Evolutionary conservation across 2,888 invertebrate species (phyloP), one percentile per base, ranked within the genome.

Genomic region (Drosophila acutilabella): DNA sequence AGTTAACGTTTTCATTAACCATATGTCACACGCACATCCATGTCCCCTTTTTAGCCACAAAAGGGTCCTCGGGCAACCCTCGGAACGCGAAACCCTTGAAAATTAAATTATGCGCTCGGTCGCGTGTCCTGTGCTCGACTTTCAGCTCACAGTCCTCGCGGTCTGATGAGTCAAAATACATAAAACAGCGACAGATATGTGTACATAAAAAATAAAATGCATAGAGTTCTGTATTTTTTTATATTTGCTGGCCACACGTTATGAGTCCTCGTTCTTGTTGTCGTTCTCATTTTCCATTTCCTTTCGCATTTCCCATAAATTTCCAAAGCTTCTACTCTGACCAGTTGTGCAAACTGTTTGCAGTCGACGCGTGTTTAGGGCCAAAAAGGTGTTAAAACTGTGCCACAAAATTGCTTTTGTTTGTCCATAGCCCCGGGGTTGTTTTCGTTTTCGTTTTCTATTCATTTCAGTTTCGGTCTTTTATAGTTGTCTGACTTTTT

Each of bases 1-100:
- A 80, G 82, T 87, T 84, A 86, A 88, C 88, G 72, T 87, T 84
- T 88, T 86, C 86, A 86, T 86, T 86, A 88, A 88, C 88, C 86
- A 86, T 86, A 86, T 86, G 86, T 88, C 86, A 88, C 88, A 88
- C 88, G 86, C 88, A 84, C 77, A 75, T 81, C 73, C 30, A 8
- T 20, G 20, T 4, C 20, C 20, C 30, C 71, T 54, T 67, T 50
- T 53, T 65, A 66, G 65, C 61, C 20, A 58, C 51, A 52, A 62
- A 42, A 42, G 54, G 41, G 54, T 33, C 56, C 56, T 20, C 33
- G 8, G 45, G 11, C 42, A 16, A 14, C 71, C 54, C 58, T 48
- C 10, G 8, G 38, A 47, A 13, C 51, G 68, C 40, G 68, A 64
- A 67, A 73, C 83, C 80, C 81, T 78, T 74, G 69, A 73, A 88